Conservation (phyloP, 2,113 vertebrate species). For the Mobula hypostoma region DNA sequence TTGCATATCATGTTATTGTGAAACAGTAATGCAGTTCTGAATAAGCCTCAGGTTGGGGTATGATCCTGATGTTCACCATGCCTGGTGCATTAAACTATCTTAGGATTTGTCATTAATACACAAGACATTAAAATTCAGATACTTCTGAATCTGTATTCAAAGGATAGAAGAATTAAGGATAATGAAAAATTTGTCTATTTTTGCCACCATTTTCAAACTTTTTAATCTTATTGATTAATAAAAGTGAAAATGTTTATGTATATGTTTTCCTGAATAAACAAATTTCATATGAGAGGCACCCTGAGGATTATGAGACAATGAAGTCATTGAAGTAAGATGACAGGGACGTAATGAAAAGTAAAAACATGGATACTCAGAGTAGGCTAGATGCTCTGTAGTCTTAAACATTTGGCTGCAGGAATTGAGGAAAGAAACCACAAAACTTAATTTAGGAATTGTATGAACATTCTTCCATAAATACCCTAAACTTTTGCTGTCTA, state of each 20-base stretch:
- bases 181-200: slow-evolving; percentile 12
- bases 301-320: not conserved
- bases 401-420: not conserved
- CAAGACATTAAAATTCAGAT: not conserved
- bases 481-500: not conserved
- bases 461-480: not conserved
- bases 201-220: not conserved
- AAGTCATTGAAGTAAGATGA: not conserved
- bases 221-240: not conserved
- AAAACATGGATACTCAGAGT: not conserved
- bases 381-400: not conserved
- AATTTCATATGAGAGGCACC: not conserved
- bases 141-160: not conserved
- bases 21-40: not conserved
- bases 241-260: not conserved
- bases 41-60: not conserved
- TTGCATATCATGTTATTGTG: not conserved
- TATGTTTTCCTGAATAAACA: not conserved
- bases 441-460: not conserved
- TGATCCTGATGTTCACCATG: not conserved
- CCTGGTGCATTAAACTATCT: not conserved
- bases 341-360: not conserved
- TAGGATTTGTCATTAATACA: not conserved
- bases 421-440: not conserved
- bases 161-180: not conserved